Base-by-base conservation (phyloP, 2,113 vertebrate genomes). In the Oryzias melastigma region DNA sequence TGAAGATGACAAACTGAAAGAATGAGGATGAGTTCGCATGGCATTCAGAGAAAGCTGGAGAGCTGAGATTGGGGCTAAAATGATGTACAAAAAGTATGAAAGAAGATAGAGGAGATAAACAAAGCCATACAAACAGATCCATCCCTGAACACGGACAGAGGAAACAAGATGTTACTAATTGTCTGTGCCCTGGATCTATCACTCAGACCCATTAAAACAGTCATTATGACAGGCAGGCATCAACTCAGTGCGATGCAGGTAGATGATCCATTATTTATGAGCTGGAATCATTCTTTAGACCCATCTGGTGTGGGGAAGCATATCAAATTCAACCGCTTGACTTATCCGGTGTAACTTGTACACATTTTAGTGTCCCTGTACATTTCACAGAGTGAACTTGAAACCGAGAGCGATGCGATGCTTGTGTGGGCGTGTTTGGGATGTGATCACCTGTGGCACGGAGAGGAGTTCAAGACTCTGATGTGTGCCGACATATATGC, bases 191-290 rank as follows among this genome's bases (percentile, higher is more conserved):
- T 71, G 77, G 75, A 83, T 83, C 62, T 67, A 77, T 68, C 82
- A 76, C 24, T 83, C 77, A 77, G 49, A 73, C 56, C 59, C 75
- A 74, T 86, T 78, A 75, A 85, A 76, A 74, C 79, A 68, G 64
- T 81, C 46, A 85, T 80, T 77, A 81, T 83, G 79, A 81, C 73
- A 77, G 64, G 66, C 59, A 68, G 73, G 51, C 71, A 82, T 82
- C 68, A 14, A 75, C 81, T 82, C 60, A 74, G 67, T 82, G 80
- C 78, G 71, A 81, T 77, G 81, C 82, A 82, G 80, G 81, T 78
- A 82, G 65, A 67, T 16, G 15, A 70, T 88, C 25, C 59, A 87
- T 87, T 82, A 90, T 88, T 88, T 62, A 90, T 78, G 52, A 78
- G 45, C 73, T 83, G 81, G 79, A 83, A 71, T 52, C 17, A 52